A percentile compares a stretch with the other conserved stretches of the same genome.
Evolutionary conservation across 2,797 vertebrate species (phyloP).

Genomic region (Lophius americanus): DNA sequence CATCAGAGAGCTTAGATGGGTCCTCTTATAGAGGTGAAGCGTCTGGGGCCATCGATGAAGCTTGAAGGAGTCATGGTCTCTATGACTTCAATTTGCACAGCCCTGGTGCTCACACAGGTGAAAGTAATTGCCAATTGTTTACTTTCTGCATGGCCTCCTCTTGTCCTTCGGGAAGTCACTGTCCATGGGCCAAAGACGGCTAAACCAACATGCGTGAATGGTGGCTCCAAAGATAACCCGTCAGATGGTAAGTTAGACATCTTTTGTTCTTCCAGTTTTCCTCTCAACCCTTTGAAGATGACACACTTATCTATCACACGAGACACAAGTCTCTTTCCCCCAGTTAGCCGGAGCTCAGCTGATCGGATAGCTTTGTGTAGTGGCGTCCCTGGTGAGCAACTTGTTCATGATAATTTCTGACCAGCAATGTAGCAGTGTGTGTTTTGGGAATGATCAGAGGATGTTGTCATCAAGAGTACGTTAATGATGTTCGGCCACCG

Average conservation of each 20-base stretch:
- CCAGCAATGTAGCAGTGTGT: constrained; percentile 11
- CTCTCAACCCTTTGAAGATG: constrained; percentile 1
- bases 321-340: neutral
- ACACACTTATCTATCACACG: constrained; percentile 15
- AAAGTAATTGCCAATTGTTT: constrained; percentile 2
- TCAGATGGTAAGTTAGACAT: constrained; percentile 10
- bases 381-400: constrained; percentile 15
- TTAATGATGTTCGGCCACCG: too few species aligned
- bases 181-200: constrained; percentile 12
- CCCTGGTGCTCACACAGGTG: constrained; percentile 16
- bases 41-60: constrained; percentile 11
- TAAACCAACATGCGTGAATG: constrained; percentile 4
- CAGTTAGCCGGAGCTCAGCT: constrained; percentile 2
- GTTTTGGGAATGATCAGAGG: constrained; percentile 11
- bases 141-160: constrained; percentile 9
- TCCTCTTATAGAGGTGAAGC: too few species aligned
- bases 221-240: neutral
- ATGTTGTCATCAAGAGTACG: constrained; percentile 16
- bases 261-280: neutral
- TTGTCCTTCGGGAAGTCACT: neutral
- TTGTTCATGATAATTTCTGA: constrained; percentile 3
- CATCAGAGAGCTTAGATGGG: too few species aligned
- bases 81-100: neutral
- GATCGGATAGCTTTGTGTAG: neutral
- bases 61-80: constrained; percentile 7